Percentiles rank a stretch among this genome's conserved stretches.
Conservation (phyloP, 92 coral and sea anemone species). For the Porites cylindrica region DNA sequence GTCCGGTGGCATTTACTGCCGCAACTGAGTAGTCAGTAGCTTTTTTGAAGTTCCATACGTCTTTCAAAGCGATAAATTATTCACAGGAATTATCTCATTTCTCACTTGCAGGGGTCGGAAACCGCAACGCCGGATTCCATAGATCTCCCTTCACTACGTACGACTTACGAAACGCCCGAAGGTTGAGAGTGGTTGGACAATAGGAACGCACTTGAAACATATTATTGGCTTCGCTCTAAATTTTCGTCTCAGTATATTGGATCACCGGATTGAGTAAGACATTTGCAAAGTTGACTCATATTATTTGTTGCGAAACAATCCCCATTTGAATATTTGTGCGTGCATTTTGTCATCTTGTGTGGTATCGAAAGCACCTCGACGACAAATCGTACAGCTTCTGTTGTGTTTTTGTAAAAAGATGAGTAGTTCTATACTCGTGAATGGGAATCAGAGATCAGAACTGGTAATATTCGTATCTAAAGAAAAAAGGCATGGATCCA, state of each 20-base stretch:
- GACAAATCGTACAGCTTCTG: constrained; percentile 16
- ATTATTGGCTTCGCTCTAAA: constrained; percentile 16
- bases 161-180: constrained; percentile 39
- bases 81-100: constrained; percentile 85
- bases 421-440: constrained; percentile 59
- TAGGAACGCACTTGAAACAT: background rate
- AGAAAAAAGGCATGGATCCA: constrained; percentile 76
- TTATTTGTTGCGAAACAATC: background rate
- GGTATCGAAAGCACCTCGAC: background rate
- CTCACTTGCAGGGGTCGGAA: constrained; percentile 58
- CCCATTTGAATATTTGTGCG: background rate
- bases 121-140: constrained; percentile 52
- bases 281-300: constrained; percentile 13
- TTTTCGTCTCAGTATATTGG: constrained; percentile 32
- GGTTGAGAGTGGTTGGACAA: background rate
- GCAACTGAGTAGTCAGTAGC: constrained; percentile 53
- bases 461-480: constrained; percentile 82
- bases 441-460: constrained; percentile 91
- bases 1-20: constrained; percentile 36
- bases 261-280: constrained; percentile 5
- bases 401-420: constrained; percentile 38
- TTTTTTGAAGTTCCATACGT: constrained; percentile 40
- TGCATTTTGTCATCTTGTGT: constrained; percentile 19
- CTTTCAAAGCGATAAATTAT: constrained; percentile 80
- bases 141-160: constrained; percentile 53